phyloP scores from a whole-genome alignment of 1,140 invertebrate genomes.

The Pachyrhynchus sulphureomaculatus region DNA sequence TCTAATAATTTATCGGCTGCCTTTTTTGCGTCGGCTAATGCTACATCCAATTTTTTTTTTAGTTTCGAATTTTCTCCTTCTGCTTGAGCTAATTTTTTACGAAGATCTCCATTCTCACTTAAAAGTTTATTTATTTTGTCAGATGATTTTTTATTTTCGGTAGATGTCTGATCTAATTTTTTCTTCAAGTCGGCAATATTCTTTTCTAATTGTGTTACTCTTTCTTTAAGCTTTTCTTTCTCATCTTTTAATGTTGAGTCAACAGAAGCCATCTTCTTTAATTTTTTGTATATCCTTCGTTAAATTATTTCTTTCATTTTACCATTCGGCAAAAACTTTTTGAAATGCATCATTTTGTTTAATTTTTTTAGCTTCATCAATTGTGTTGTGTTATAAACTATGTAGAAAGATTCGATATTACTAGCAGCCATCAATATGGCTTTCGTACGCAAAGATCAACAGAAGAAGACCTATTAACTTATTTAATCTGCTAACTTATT shows the following conservation, averaged over 20 bases:
- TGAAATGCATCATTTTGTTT: slow-evolving; percentile 4
- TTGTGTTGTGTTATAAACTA: no score
- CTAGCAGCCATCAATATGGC: no score
- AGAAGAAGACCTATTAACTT: no score
- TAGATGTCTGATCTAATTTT: slow-evolving; percentile 15
- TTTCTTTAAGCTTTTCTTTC: slow-evolving; percentile 16
- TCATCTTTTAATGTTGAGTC: slow-evolving; percentile 17
- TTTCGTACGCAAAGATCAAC: no score
- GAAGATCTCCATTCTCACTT: slow-evolving; percentile 23
- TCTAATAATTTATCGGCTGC: slow-evolving; percentile 11
- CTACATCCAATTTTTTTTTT: slow-evolving; percentile 27
- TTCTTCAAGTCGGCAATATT: slow-evolving; percentile 30
- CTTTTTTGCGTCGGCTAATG: slow-evolving; percentile 14
- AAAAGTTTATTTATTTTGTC: slow-evolving; percentile 13
- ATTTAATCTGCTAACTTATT: no score
- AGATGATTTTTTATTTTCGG: slow-evolving; percentile 6
- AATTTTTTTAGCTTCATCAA: slow-evolving; percentile 7
- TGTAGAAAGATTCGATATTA: no score
- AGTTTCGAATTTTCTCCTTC: slow-evolving; percentile 26
- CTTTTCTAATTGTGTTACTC: slow-evolving; percentile 23
- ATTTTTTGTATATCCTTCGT: slow-evolving; percentile 22
- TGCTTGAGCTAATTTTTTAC: slow-evolving; percentile 17
- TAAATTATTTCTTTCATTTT: slow-evolving; percentile 23
- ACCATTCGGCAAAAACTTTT: slow-evolving; percentile 1
- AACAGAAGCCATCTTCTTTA: neutral